Conservation (phyloP, 2,113 vertebrate species). For the Cynopterus brachyotis region DNA sequence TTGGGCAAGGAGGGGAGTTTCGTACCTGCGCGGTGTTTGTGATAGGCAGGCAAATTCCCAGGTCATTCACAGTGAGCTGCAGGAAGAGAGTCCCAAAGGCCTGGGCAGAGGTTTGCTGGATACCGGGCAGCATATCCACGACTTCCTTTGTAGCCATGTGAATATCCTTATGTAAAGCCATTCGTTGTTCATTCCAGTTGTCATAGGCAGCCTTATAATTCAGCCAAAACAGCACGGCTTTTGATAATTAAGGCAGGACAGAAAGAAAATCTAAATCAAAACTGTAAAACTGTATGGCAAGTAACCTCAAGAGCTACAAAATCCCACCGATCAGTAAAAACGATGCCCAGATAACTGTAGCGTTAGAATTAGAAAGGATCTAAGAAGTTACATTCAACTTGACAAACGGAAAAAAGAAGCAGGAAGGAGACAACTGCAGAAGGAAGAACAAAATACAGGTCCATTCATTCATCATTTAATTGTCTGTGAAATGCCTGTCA, state of each 20-base stretch:
- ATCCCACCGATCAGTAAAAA: not conserved
- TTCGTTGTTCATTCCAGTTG: constrained; percentile 98
- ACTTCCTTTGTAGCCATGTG: constrained; percentile 99
- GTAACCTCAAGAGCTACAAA: not conserved
- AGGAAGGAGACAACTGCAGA: not conserved
- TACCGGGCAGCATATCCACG: constrained; percentile 97
- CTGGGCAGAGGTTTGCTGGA: constrained; percentile 97
- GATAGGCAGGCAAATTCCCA: constrained; percentile 98
- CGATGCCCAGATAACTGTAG: not conserved
- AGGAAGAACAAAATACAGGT: constrained; percentile 16
- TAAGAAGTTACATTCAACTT: not conserved
- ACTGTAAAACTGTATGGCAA: not conserved
- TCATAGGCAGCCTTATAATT: constrained; percentile 99
- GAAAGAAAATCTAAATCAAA: constrained; percentile 34
- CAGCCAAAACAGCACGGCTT: constrained; percentile 99
- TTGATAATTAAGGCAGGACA: constrained; percentile 31
- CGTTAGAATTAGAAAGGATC: not conserved
- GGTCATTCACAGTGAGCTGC: constrained; percentile 96
- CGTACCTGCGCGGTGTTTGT: constrained; percentile 93
- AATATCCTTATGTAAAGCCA: constrained; percentile 98
- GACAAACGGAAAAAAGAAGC: not conserved
- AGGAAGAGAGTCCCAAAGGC: constrained; percentile 98
- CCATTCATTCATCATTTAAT: not conserved
- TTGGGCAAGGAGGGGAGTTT: not conserved
- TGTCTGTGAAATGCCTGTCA: not conserved